Base-by-base conservation (phyloP, 2,888 invertebrate genomes). In the Terebella lapidaria region DNA sequence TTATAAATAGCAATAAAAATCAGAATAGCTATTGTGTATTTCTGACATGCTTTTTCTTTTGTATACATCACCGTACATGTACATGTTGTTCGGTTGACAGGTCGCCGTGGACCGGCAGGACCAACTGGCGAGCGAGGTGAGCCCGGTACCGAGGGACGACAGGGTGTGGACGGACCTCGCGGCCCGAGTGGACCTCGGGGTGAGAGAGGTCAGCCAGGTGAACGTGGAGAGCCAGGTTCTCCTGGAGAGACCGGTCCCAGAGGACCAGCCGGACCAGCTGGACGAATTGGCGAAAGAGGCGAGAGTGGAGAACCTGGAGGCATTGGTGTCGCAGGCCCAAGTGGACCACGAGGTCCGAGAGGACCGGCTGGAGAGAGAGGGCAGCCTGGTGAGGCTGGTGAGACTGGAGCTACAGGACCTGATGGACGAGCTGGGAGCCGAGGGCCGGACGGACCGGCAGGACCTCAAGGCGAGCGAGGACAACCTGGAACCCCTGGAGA, bases 41-140 rank as follows among this genome's bases (percentile, higher is more conserved):
- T 49, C 18, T 5, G 5, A 22, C n/a, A 10, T 5, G 49, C n/a
- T n/a, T 5, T 49, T n/a, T 49, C 5, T 22, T 49, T n/a, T 15
- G 22, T 24, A 49, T 35, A 35, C n/a, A n/a, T n/a, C n/a, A n/a
- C n/a, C n/a, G n/a, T n/a, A 49, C 10, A 10, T 5, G 5, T 22
- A 22, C 49, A n/a, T n/a, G 15, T 5, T 5, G 22, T 49, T 20
- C 49, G 57, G 35, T 20, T 47, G 18, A 27, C 57, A 25, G 60
- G 59, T 18, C 28, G 15, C 3, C 15, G 55, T 35, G 63, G 63
- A 18, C 52, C 49, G 3, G 47, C 45, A 26, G 63, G 63, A 26
- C 54, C 54, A n/a, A 4, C 63, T 3, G 63, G 63, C n/a, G 22
- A 18, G 28, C 56, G 80, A 84, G 1, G 71, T 63, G 27, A 53